Evolutionary conservation across 64 coral and sea anemone genomes (phyloP).

Genomic region (Dendrophyllia cribrosa): DNA sequence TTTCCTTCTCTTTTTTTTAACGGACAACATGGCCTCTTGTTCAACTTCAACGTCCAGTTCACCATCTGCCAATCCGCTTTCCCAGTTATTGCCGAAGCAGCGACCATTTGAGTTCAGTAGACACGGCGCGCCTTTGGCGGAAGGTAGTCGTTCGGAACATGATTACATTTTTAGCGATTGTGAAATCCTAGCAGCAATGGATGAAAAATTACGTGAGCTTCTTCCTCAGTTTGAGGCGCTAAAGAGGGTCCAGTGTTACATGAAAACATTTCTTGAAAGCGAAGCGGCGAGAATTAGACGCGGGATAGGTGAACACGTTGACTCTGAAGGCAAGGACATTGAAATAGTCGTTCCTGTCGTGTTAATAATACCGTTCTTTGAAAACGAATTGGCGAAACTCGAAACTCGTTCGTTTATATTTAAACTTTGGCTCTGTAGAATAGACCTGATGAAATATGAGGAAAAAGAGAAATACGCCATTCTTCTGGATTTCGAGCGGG

Average conservation of each 20-base stretch:
- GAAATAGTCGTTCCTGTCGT: not conserved
- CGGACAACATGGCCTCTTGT: not conserved
- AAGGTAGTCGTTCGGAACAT: not conserved
- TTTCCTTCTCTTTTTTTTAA: not conserved
- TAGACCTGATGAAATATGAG: not conserved
- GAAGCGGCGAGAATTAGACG: not conserved
- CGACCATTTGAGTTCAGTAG: conserved; percentile 1
- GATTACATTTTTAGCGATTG: not conserved
- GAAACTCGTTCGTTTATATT: conserved; percentile 2
- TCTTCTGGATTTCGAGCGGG: not conserved
- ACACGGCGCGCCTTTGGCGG: not conserved
- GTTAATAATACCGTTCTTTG: not conserved
- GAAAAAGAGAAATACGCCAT: not conserved
- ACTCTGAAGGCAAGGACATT: not conserved
- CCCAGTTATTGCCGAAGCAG: not conserved
- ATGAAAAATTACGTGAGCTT: not conserved
- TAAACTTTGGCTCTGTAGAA: conserved; percentile 21
- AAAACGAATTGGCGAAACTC: not conserved
- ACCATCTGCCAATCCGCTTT: not conserved
- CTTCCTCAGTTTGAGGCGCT: not conserved
- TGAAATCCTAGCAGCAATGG: conserved; percentile 1
- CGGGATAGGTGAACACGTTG: not conserved
- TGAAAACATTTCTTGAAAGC: conserved; percentile 2
- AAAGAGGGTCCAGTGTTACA: not conserved
- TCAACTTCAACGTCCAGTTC: not conserved